A percentile compares a stretch with the other conserved stretches of the same genome.
Conservation (phyloP, 2,888 invertebrate species). For the Archips xylosteana region DNA sequence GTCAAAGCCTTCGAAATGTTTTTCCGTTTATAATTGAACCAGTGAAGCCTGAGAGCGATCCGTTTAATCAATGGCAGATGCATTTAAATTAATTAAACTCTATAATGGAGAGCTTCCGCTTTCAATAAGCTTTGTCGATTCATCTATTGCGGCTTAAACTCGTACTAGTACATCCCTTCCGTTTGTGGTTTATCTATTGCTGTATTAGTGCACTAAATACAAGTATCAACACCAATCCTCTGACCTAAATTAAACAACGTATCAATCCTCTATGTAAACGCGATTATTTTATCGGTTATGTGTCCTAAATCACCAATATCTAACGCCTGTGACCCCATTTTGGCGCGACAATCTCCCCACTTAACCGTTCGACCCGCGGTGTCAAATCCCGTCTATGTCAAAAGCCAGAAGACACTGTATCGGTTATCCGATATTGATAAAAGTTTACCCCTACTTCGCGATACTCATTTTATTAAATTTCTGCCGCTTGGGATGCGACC, state of each 20-base stretch:
- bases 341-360: conserved; percentile 54
- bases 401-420: conserved; percentile 52
- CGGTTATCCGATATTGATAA: conserved; percentile 53
- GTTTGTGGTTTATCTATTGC: neutral
- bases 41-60: conserved; percentile 13
- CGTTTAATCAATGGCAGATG: conserved; percentile 30
- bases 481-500: conserved; percentile 11
- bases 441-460: conserved; percentile 42
- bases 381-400: conserved; percentile 49
- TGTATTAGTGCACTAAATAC: neutral
- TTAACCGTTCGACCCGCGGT: conserved; percentile 48
- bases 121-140: conserved; percentile 27
- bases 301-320: conserved; percentile 53
- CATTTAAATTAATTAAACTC: conserved; percentile 37
- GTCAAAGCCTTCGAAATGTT: neutral
- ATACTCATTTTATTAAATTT: conserved; percentile 26
- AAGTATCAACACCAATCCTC: conserved; percentile 31
- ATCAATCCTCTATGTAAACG: conserved; percentile 37
- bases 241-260: conserved; percentile 25
- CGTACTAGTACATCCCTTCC: neutral
- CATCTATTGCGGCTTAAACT: conserved; percentile 6
- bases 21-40: conserved; percentile 6
- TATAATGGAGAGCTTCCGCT: neutral
- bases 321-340: conserved; percentile 55
- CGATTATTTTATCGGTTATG: conserved; percentile 38